Percentiles rank a stretch among this genome's conserved stretches.
Conservation (phyloP, 2,797 vertebrate genomes). For the Ammospiza maritima region DNA sequence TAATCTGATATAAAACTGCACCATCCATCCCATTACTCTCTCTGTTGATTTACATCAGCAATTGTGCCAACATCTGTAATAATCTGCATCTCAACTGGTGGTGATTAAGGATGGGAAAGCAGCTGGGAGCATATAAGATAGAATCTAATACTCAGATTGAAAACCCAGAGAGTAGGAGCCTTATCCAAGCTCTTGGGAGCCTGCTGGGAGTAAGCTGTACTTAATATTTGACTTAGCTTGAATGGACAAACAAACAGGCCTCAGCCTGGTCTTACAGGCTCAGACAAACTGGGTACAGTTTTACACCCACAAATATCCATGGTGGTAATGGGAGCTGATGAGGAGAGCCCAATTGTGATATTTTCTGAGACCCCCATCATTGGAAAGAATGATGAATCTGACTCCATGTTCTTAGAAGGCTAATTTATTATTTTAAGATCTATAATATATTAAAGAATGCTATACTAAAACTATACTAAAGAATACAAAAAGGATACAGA, state of each 20-base stretch:
- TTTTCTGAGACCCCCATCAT: too few species aligned
- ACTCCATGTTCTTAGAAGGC: background rate
- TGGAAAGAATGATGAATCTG: background rate
- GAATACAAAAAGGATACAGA: too few species aligned
- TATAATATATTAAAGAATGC: too few species aligned
- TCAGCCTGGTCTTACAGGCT: background rate
- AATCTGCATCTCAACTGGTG: background rate
- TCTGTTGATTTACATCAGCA: slow-evolving; percentile 13
- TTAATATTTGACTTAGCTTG: background rate
- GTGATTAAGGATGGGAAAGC: slow-evolving; percentile 1
- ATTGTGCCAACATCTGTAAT: background rate
- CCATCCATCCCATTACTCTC: background rate
- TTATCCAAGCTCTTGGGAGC: background rate
- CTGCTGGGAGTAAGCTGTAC: background rate
- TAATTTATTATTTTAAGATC: too few species aligned
- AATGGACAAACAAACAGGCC: background rate
- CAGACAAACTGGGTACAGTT: background rate
- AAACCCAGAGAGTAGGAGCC: background rate
- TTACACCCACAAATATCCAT: background rate
- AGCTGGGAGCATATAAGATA: background rate
- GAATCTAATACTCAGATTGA: background rate
- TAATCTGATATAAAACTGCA: background rate
- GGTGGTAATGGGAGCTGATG: background rate
- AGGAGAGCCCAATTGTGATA: background rate
- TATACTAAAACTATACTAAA: too few species aligned